Conservation (phyloP, 2,888 invertebrate species). For the Tipula helvola region DNA sequence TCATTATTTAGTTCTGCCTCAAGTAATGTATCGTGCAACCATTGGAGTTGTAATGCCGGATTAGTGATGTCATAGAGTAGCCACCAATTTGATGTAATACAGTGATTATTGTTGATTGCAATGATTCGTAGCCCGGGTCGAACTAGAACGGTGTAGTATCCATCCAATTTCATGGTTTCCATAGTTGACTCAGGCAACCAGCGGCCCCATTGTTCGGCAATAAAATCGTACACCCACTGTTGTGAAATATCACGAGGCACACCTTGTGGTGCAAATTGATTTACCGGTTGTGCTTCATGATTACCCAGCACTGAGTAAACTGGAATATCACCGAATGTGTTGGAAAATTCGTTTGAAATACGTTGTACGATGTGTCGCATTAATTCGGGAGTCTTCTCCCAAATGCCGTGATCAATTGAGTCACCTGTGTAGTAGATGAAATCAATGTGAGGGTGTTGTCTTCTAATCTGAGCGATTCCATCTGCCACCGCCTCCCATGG, state of each 20-base stretch:
- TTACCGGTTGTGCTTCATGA: slow-evolving; percentile 72
- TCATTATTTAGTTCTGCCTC: slow-evolving; percentile 62
- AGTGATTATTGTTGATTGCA: slow-evolving; percentile 69
- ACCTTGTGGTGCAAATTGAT: slow-evolving; percentile 52
- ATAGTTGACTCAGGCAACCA: slow-evolving; percentile 52
- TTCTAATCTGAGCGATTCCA: slow-evolving; percentile 46
- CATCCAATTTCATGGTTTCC: slow-evolving; percentile 46
- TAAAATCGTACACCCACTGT: slow-evolving; percentile 62
- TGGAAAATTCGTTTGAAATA: slow-evolving; percentile 39
- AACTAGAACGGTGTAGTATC: slow-evolving; percentile 61
- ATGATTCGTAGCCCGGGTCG: slow-evolving; percentile 60
- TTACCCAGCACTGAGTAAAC: slow-evolving; percentile 66
- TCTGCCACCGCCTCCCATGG: slow-evolving; percentile 57
- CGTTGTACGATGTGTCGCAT: slow-evolving; percentile 47
- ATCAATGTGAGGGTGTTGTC: slow-evolving; percentile 44
- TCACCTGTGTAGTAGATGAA: slow-evolving; percentile 78
- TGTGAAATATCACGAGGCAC: slow-evolving; percentile 41
- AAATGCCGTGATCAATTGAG: slow-evolving; percentile 71
- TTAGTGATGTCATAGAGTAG: slow-evolving; percentile 56
- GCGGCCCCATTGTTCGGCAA: slow-evolving; percentile 52
- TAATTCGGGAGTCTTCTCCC: slow-evolving; percentile 59
- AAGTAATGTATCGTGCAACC: slow-evolving; percentile 61
- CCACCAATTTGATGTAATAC: slow-evolving; percentile 44
- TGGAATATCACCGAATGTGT: slow-evolving; percentile 45
- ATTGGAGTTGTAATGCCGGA: slow-evolving; percentile 62